Evolutionary conservation across 2,797 vertebrate genomes (phyloP).

Genomic region (Dermochelys coriacea): DNA sequence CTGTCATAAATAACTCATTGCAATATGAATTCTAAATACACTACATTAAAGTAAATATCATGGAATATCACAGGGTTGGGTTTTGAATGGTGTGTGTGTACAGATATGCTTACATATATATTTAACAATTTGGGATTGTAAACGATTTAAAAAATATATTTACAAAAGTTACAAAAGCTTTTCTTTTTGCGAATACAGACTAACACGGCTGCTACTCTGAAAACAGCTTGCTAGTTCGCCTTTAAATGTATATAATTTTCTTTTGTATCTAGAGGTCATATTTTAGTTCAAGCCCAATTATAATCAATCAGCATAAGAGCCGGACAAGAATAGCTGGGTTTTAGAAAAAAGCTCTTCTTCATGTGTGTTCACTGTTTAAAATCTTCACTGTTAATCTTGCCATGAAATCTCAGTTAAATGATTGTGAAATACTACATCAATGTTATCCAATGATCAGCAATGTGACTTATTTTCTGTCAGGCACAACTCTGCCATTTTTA

Average conservation of each 20-base stretch:
- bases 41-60: neutral
- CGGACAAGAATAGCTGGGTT: conserved; percentile 46
- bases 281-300: conserved; percentile 45
- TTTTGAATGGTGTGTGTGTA: rapidly evolving
- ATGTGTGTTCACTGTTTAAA: conserved; percentile 56
- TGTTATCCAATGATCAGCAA: conserved; percentile 63
- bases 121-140: neutral
- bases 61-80: neutral
- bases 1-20: neutral
- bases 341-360: conserved; percentile 53
- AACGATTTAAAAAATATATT: neutral
- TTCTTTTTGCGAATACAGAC: too few relatives aligned
- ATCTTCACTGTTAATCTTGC: conserved; percentile 68
- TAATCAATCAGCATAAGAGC: conserved; percentile 40
- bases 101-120: neutral
- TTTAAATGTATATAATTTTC: conserved; percentile 37
- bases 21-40: neutral
- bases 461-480: conserved; percentile 72
- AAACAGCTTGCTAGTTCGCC: neutral
- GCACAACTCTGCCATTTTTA: conserved; percentile 69
- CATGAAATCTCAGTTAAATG: conserved; percentile 64
- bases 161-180: neutral
- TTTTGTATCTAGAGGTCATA: conserved; percentile 50
- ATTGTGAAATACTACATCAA: conserved; percentile 61
- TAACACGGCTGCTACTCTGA: too few relatives aligned